Evolutionary conservation across 1,140 invertebrate genomes (phyloP).

Genomic region (Zelostemma sp.): DNA sequence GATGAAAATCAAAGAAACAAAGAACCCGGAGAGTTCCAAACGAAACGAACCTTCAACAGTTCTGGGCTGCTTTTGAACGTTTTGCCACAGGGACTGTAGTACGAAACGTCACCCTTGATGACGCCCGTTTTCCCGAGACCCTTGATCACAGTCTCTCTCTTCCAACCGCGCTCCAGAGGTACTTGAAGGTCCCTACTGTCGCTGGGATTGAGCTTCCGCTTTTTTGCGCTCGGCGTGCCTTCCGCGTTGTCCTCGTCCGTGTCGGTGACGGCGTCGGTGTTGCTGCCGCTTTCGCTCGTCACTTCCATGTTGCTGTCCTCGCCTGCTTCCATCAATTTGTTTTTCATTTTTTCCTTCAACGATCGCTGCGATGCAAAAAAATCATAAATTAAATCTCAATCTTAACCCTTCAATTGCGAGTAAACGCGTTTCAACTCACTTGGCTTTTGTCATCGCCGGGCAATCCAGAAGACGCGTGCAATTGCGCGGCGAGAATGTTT

Average conservation of each 20-base stretch:
- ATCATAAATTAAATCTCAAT: too few relatives aligned
- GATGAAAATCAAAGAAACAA: too few relatives aligned
- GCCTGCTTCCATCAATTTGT: constrained; percentile 72
- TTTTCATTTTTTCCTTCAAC: constrained; percentile 74
- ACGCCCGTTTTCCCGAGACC: constrained; percentile 84
- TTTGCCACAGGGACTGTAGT: constrained; percentile 88
- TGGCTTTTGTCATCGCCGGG: constrained; percentile 69
- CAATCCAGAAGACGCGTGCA: constrained; percentile 66
- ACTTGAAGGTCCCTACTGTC: constrained; percentile 77
- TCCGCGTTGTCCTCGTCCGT: constrained; percentile 70
- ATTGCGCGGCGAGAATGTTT: constrained; percentile 73
- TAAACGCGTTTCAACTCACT: too few relatives aligned
- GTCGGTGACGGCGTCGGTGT: constrained; percentile 71
- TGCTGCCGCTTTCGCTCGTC: constrained; percentile 68
- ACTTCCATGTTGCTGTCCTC: constrained; percentile 71
- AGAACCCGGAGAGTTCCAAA: too few relatives aligned
- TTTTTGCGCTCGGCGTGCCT: constrained; percentile 64
- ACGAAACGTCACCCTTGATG: constrained; percentile 89
- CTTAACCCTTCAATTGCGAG: too few relatives aligned
- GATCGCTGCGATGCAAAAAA: constrained; percentile 59
- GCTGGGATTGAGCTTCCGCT: constrained; percentile 65
- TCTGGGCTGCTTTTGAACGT: constrained; percentile 82
- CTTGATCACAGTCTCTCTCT: constrained; percentile 88
- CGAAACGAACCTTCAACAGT: constrained; percentile 75
- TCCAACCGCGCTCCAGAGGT: constrained; percentile 88